Evolutionary conservation across 2,888 invertebrate genomes (phyloP), one percentile per base, ranked within the genome.

Genomic region (Anoncus sp.): DNA sequence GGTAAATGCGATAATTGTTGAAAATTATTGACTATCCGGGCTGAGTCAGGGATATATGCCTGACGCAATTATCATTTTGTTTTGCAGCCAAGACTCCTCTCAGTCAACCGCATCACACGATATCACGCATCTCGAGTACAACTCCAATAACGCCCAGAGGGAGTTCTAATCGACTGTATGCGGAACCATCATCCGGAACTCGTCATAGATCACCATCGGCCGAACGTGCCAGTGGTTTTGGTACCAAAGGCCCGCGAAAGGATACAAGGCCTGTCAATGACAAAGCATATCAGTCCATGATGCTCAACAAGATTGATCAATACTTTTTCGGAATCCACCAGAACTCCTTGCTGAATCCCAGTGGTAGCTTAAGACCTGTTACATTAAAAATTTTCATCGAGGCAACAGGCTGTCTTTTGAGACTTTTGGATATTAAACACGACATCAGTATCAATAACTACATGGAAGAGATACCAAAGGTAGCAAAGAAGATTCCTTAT

Each of bases 401-500:
- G 14, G 81, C 86, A 3, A 85, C 89, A 14, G 81, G 81, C 66
- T 82, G 85, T 12, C 79, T 91, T 4, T 22, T 90, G 2, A 85
- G 85, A 49, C 69, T 83, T 0, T 65, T 90, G 0, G 84, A 85
- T 16, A 66, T 87, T 3, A 88, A 88, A 45, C 85, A 85, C 3
- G 70, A 78, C 3, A 55, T 91, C 1, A 88, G 83, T 1, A 62
- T 82, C 5, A 35, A 66, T 12, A 90, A 90, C 84, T 91, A 90
- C 49, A 81, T 87, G 14, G 91, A 90, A 3, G 87, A 93, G 92
- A 77, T 94, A 53, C 94, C 93, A 1, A 92, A 92, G 79, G 82
- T 92, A 63, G 90, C 92, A 4, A 93, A 93, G 80, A 92, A 92
- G 1, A 87, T 94, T 16, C 91, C 92, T 82, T 94, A 94, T 90